phyloP scores from a whole-genome alignment of 2,797 vertebrate genomes.

The Toxotes lorentzi region DNA sequence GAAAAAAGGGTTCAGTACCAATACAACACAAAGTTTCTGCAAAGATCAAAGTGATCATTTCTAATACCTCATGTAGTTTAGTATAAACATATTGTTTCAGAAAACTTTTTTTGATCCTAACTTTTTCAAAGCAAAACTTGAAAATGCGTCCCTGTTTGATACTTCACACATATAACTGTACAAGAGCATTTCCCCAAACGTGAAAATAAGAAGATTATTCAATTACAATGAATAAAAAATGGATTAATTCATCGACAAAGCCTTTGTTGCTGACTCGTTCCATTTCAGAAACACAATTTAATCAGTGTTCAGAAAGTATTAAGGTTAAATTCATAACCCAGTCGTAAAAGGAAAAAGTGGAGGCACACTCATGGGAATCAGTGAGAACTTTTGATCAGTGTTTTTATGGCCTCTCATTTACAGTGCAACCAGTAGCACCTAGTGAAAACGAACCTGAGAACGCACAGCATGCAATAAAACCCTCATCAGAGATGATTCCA shows the following conservation, averaged over 20 bases:
- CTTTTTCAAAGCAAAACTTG: background rate
- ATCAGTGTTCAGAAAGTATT: background rate
- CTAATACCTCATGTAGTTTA: background rate
- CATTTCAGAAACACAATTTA: background rate
- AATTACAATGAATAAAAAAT: background rate
- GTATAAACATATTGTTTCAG: background rate
- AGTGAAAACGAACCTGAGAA: constrained; percentile 13
- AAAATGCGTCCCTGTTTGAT: background rate
- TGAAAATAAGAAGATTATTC: background rate
- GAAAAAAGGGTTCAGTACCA: background rate
- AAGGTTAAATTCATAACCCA: background rate
- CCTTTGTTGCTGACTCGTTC: background rate
- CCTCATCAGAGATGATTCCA: constrained; percentile 31
- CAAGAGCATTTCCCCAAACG: background rate
- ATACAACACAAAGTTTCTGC: background rate
- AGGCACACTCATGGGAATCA: background rate
- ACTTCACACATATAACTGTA: too few species aligned
- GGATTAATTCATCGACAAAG: background rate
- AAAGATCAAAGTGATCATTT: background rate
- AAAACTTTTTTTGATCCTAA: background rate
- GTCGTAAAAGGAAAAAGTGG: background rate
- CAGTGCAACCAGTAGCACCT: background rate
- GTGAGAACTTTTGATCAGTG: background rate
- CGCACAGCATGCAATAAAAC: background rate
- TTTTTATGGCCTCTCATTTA: constrained; percentile 16